phyloP scores from a whole-genome alignment of 2,113 vertebrate species.

The Mormyrus lacerda region DNA sequence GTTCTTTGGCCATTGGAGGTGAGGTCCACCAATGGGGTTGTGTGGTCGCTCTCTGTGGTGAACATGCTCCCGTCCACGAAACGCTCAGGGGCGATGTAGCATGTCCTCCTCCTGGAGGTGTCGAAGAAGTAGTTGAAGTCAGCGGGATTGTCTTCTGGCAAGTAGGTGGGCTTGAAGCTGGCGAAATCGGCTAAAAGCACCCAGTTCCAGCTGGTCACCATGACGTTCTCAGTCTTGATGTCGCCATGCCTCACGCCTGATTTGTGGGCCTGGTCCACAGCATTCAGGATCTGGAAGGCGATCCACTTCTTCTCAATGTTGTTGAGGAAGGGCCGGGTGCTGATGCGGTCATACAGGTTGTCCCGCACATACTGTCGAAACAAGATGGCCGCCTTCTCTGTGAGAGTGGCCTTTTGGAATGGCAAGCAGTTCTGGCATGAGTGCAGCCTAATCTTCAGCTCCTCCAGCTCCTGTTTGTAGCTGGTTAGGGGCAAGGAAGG shows the following conservation, averaged over 20 bases:
- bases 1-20: slow-evolving; percentile 86
- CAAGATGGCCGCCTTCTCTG: slow-evolving; percentile 85
- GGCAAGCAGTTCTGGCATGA: slow-evolving; percentile 92
- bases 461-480: slow-evolving; percentile 94
- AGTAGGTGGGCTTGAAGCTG: slow-evolving; percentile 93
- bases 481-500: slow-evolving; percentile 86
- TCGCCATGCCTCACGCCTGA: slow-evolving; percentile 92
- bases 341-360: slow-evolving; percentile 94
- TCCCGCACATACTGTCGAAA: slow-evolving; percentile 93
- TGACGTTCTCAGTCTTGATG: slow-evolving; percentile 96
- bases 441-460: slow-evolving; percentile 84
- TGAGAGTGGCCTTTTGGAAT: slow-evolving; percentile 85
- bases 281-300: slow-evolving; percentile 90
- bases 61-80: slow-evolving; percentile 95
- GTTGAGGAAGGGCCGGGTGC: slow-evolving; percentile 89
- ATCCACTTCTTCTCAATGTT: slow-evolving; percentile 95
- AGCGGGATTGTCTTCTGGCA: slow-evolving; percentile 95
- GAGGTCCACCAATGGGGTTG: slow-evolving; percentile 87
- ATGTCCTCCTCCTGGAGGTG: slow-evolving; percentile 85
- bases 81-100: slow-evolving; percentile 90
- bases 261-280: slow-evolving; percentile 88
- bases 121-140: slow-evolving; percentile 99
- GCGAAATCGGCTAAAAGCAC: slow-evolving; percentile 93
- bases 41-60: slow-evolving; percentile 81
- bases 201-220: slow-evolving; percentile 99